Evolutionary conservation across 2,797 vertebrate genomes (phyloP), one percentile per base, ranked within the genome.

Genomic region (Taeniopygia guttata): DNA sequence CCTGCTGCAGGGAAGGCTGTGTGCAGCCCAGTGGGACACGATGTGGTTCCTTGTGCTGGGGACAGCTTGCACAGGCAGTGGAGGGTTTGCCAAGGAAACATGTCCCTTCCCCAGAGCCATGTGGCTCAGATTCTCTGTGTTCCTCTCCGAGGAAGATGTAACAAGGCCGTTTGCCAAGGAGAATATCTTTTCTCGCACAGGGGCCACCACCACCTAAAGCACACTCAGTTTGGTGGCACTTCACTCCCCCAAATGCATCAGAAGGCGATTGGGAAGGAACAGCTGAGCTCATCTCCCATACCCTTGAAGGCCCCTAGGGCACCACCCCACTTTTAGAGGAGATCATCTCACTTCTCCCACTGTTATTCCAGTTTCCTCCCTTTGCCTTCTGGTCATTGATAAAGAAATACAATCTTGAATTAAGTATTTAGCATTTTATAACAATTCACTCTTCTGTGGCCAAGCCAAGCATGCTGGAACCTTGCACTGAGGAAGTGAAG

Each of bases 381-480:
- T 54, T 79, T 32, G 22, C n/a, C 36, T 83, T 48, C 11, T 58
- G 23, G 7, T 27, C 13, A 16, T 7, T 83, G 68, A 59, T n/a
- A 49, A 60, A 56, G 34, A 69, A 66, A 74, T 56, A n/a, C 6
- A 16, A 4, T 40, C 66, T 74, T 54, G 42, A 62, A 74, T 66
- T 9, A 60, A 34, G 13, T 30, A 29, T 74, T 79, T 72, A 63
- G 25, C 16, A 3, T 55, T 72, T 23, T 45, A 32, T 17, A 58
- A 45, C 26, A 49, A 34, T 38, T 54, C 20, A 29, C 16, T 67
- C 1, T 54, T 40, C 55, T 13, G 23, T 49, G 30, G 40, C 32
- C n/a, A 13, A 72, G 73, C 5, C 0, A 1, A 55, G 42, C 2
- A 0, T 20, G 27, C 38, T 42, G 56, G 36, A n/a, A 26, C 19